These are phyloP conservation scores for Xanthorhoe spadicearia DNA, from an alignment of 2,888 invertebrate genomes.

Conservation along the genomic window DNA sequence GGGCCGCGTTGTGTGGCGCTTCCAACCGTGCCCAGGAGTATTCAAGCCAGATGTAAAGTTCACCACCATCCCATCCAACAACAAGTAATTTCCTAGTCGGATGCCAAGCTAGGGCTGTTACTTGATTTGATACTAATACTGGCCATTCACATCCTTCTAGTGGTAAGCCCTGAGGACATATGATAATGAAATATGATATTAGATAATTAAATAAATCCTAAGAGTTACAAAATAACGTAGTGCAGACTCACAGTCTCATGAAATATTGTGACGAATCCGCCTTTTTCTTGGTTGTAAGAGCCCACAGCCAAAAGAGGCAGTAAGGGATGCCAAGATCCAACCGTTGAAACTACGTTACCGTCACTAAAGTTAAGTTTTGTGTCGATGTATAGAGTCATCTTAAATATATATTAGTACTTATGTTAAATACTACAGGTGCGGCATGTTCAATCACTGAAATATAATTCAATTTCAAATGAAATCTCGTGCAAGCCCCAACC, in stretches of 20 bases:
- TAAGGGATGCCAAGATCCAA: constrained; percentile 92
- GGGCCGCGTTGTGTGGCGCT: constrained; percentile 88
- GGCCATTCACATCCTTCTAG: constrained; percentile 91
- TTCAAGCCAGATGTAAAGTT: constrained; percentile 92
- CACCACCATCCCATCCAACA: constrained; percentile 97
- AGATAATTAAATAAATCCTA: constrained; percentile 19
- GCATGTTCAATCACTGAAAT: too few species aligned
- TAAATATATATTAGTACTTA: background rate
- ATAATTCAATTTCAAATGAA: too few species aligned
- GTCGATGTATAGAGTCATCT: constrained; percentile 85
- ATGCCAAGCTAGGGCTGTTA: constrained; percentile 95
- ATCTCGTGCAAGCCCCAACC: too few species aligned
- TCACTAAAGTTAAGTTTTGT: constrained; percentile 92
- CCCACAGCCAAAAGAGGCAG: constrained; percentile 93
- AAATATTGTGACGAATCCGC: constrained; percentile 94
- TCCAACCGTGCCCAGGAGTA: constrained; percentile 88
- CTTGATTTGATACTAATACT: constrained; percentile 90
- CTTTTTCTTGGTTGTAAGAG: constrained; percentile 93
- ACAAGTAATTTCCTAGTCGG: constrained; percentile 92
- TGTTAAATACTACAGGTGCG: too few species aligned
- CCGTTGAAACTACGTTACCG: constrained; percentile 90
- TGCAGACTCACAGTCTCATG: constrained; percentile 89
- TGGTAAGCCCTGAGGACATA: constrained; percentile 87
- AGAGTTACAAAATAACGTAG: background rate
- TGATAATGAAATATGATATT: background rate